These are phyloP conservation scores for Dermatemys mawii DNA, from an alignment of 2,113 vertebrate genomes.

Conservation along the genomic window DNA sequence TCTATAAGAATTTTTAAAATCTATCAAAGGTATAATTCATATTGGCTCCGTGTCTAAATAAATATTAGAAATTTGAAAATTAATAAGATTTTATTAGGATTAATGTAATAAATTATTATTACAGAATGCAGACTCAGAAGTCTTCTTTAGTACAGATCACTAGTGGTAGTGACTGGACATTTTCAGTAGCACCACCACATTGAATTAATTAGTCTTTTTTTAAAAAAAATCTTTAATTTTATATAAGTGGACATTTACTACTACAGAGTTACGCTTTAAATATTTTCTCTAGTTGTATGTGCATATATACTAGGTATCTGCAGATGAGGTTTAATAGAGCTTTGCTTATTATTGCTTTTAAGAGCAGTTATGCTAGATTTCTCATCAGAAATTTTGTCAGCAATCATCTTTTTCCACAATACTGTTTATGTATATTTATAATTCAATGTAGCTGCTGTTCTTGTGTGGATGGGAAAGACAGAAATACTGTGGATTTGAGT, in stretches of 20 bases:
- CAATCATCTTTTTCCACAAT: background rate
- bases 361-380: background rate
- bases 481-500: background rate
- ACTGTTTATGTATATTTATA: background rate
- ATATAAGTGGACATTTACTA: background rate
- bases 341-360: background rate
- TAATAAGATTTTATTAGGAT: background rate
- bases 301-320: background rate
- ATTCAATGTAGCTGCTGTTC: background rate
- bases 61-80: background rate
- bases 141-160: background rate
- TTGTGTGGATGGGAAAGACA: background rate
- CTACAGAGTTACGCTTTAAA: background rate
- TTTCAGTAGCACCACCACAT: background rate
- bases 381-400: background rate
- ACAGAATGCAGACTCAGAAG: background rate
- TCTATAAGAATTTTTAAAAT: background rate
- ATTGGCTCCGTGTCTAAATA: accelerated
- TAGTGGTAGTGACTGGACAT: background rate
- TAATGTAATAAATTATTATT: background rate
- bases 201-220: background rate
- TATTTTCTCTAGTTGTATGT: background rate
- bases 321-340: background rate
- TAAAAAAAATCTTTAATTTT: background rate
- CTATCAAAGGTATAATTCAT: background rate